Evolutionary conservation across 2,888 invertebrate species (phyloP).

Genomic region (Andrena hattorfiana): DNA sequence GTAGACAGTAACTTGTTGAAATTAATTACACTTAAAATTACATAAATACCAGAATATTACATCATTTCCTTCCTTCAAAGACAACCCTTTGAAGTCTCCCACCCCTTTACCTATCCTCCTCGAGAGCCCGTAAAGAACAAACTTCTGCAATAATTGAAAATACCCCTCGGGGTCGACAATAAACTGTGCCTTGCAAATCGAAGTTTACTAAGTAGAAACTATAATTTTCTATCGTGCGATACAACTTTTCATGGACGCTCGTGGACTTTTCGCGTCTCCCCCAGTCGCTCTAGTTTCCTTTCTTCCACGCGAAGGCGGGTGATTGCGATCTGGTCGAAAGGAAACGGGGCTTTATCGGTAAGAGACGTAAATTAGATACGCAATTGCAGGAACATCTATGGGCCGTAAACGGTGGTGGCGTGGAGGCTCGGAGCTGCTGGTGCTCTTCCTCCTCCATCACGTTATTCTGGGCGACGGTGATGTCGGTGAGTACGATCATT

Average conservation of each 20-base stretch:
- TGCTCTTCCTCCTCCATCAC: slow-evolving; percentile 80
- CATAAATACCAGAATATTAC: neutral
- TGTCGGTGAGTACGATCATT: slow-evolving; percentile 87
- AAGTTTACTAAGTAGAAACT: neutral
- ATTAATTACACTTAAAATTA: neutral
- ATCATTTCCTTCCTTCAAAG: neutral
- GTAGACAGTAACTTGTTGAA: neutral
- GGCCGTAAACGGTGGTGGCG: slow-evolving; percentile 82
- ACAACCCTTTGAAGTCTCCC: neutral
- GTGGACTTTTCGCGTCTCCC: neutral
- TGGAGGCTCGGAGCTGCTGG: slow-evolving; percentile 79
- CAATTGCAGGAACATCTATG: slow-evolving; percentile 81
- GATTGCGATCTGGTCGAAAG: neutral
- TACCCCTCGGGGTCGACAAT: neutral
- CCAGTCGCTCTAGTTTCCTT: too few species aligned
- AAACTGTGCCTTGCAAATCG: neutral
- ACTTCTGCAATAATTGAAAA: neutral
- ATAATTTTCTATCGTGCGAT: neutral
- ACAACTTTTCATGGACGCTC: neutral
- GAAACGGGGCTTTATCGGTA: neutral
- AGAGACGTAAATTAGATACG: slow-evolving; percentile 51
- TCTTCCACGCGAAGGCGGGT: neutral
- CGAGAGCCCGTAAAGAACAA: neutral
- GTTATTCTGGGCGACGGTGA: slow-evolving; percentile 88
- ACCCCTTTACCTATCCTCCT: neutral